These are phyloP conservation scores for Callithrix jacchus DNA, from an alignment of 2,113 vertebrate species.

Conservation along the genomic window DNA sequence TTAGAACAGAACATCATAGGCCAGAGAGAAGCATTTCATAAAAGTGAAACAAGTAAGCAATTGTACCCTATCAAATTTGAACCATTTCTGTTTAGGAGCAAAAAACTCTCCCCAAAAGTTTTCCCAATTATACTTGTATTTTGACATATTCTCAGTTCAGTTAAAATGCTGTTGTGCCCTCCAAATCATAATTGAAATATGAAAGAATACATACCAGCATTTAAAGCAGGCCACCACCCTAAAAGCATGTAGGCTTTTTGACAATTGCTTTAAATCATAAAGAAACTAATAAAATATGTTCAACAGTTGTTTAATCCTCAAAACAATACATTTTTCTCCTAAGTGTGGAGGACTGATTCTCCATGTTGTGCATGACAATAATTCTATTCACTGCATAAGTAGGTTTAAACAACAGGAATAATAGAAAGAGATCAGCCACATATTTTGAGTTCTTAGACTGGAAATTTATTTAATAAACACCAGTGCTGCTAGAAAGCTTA, in stretches of 20 bases:
- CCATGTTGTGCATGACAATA: not conserved
- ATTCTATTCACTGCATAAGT: slow-evolving; percentile 9
- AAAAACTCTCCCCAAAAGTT: slow-evolving; percentile 2
- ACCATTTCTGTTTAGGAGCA: not conserved
- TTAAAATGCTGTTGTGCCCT: not conserved
- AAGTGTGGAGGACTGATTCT: not conserved
- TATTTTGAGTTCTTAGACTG: not conserved
- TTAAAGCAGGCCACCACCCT: slow-evolving; percentile 13
- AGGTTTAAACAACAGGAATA: slow-evolving; percentile 30
- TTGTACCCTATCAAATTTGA: not conserved
- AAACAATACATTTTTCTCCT: slow-evolving; percentile 24
- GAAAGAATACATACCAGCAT: not conserved
- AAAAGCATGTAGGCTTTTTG: not conserved
- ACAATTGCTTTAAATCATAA: slow-evolving; percentile 27
- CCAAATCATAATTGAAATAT: slow-evolving; percentile 14
- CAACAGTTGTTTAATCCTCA: slow-evolving; percentile 6
- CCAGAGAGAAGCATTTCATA: slow-evolving; percentile 32
- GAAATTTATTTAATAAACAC: slow-evolving; percentile 24
- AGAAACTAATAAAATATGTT: slow-evolving; percentile 31
- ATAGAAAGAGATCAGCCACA: slow-evolving; percentile 1
- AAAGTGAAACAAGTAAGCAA: slow-evolving; percentile 11
- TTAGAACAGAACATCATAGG: not conserved
- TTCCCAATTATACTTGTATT: not conserved
- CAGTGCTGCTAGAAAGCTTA: not conserved
- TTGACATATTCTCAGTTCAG: not conserved